These are phyloP conservation scores for Heteractis magnifica DNA, from an alignment of 92 coral and sea anemone genomes.

Conservation along the genomic window DNA sequence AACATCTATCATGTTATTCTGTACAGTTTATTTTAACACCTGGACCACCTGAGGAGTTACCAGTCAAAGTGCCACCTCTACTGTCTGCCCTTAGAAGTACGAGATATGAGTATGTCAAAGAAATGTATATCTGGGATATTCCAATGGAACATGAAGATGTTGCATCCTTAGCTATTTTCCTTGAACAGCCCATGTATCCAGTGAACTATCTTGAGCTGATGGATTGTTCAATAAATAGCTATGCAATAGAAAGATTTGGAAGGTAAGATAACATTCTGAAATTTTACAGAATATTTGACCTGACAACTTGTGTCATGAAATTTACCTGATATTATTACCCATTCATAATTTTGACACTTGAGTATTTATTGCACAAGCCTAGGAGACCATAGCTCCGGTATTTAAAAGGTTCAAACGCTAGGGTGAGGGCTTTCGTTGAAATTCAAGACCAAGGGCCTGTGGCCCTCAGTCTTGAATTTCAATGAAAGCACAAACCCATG, in stretches of 20 bases:
- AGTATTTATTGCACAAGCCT: too few species aligned
- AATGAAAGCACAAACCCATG: too few species aligned
- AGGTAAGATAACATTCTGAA: conserved; percentile 44
- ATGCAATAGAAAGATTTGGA: conserved; percentile 90
- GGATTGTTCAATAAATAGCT: conserved; percentile 93
- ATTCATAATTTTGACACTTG: too few species aligned
- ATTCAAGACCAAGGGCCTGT: too few species aligned
- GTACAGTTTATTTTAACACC: conserved; percentile 82
- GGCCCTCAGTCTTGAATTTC: too few species aligned
- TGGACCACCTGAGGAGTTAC: conserved; percentile 82
- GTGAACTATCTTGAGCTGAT: conserved; percentile 91
- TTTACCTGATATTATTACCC: too few species aligned
- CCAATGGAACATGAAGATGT: conserved; percentile 94
- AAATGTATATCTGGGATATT: conserved; percentile 91
- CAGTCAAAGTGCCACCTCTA: conserved; percentile 91
- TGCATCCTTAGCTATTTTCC: conserved; percentile 89
- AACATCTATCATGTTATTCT: not conserved
- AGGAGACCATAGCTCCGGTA: too few species aligned
- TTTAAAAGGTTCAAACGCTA: too few species aligned
- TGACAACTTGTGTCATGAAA: too few species aligned
- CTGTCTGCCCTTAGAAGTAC: conserved; percentile 87
- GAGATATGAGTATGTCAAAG: conserved; percentile 89
- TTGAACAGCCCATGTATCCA: conserved; percentile 90
- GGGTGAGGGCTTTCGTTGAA: too few species aligned
- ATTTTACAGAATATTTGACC: not conserved